These are phyloP conservation scores for Nomada ferruginata DNA, from an alignment of 2,888 invertebrate genomes.

Conservation along the genomic window DNA sequence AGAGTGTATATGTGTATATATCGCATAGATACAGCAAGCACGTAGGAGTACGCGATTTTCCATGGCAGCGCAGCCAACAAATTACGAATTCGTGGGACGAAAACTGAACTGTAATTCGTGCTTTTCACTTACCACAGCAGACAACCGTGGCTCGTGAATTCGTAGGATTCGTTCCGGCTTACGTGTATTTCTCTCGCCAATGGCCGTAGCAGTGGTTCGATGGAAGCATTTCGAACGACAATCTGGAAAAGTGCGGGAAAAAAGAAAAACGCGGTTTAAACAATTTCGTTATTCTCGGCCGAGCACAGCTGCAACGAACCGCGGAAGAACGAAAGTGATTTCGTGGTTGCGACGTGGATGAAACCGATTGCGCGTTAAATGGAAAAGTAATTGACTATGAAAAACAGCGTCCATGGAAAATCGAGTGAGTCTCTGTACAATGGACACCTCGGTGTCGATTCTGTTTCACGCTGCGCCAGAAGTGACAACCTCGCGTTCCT, in stretches of 20 bases:
- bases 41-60: slow-evolving; percentile 21
- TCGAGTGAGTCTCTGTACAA: slow-evolving; percentile 12
- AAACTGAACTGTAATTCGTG: not conserved
- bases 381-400: slow-evolving; percentile 66
- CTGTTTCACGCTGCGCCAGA: not conserved
- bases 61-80: not conserved
- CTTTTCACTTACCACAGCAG: slow-evolving; percentile 4
- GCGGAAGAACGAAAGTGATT: slow-evolving; percentile 40
- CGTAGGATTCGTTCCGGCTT: not conserved
- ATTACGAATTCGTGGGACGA: slow-evolving; percentile 8
- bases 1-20: not conserved
- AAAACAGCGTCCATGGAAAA: slow-evolving; percentile 57
- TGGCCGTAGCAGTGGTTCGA: too few species aligned
- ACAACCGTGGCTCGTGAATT: not conserved
- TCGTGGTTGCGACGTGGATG: slow-evolving; percentile 6
- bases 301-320: slow-evolving; percentile 31
- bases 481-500: not conserved
- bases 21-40: not conserved
- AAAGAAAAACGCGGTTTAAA: slow-evolving; percentile 13
- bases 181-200: too few species aligned
- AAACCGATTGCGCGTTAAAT: slow-evolving; percentile 51
- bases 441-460: slow-evolving; percentile 3
- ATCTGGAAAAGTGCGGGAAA: too few species aligned
- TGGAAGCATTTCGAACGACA: too few species aligned
- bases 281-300: slow-evolving; percentile 40